Evolutionary conservation across 2,113 vertebrate species (phyloP), one percentile per base, ranked within the genome.

Genomic region (Ciconia boyciana): DNA sequence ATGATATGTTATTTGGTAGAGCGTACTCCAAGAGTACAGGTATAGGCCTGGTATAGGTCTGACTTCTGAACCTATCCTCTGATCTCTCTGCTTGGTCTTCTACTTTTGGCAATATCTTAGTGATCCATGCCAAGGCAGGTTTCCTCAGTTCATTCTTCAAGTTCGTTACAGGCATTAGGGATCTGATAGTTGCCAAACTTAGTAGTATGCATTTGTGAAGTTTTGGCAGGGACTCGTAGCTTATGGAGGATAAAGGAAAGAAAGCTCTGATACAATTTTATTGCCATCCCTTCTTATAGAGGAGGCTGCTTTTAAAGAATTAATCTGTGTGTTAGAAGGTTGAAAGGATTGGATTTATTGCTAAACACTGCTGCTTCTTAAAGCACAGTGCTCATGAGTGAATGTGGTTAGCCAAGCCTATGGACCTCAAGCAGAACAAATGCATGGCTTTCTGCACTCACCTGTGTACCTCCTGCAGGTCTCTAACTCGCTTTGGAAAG

Each of bases 11-110:
- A 69, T 72, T 94, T 82, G 55, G 77, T 92, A 70, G 72, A 54
- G 66, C 0, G 0, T 68, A n/a, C 60, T 96, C 83, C 87, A 84
- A 78, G 85, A 58, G 60, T 74, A 58, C 94, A 83, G 91, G 93
- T 87, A 91, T 78, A 92, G 95, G 93, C 95, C 94, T 96, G 94
- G 89, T 93, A 17, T 44, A 85, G 83, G 61, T 88, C 93, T 96
- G 58, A 94, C 78, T 93, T 85, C 39, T 96, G 84, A 96, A 87
- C 48, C 51, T 92, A 60, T 94, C 69, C 87, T 95, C 94, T 97
- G 77, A 91, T 97, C 95, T 96, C 77, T 72, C 69, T 86, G 68
- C 75, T 94, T 81, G 94, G 87, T 93, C 75, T 95, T 91, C 75
- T 84, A 41, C 75, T 94, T 88, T 85, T 94, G 94, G 74, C 90